These are phyloP conservation scores for Microplitis manilae DNA, from an alignment of 2,888 invertebrate species.

Conservation along the genomic window DNA sequence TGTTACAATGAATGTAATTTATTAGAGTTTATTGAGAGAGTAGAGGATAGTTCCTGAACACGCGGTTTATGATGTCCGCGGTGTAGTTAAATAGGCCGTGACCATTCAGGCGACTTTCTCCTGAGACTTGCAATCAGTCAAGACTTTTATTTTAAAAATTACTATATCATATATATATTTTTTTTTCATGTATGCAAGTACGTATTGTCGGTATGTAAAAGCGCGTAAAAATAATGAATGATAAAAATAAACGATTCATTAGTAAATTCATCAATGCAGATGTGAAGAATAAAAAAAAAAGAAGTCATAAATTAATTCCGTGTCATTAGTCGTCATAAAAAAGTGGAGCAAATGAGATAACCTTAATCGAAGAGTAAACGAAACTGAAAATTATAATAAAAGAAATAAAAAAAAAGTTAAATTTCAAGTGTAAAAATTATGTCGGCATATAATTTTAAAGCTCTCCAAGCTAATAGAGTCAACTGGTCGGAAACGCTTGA, in stretches of 20 bases:
- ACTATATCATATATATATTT: not conserved
- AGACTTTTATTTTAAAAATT: constrained; percentile 42
- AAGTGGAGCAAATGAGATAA: constrained; percentile 12
- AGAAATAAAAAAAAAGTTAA: not conserved
- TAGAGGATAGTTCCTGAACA: not conserved
- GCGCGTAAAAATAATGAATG: not conserved
- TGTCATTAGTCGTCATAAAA: not conserved
- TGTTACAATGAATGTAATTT: not conserved
- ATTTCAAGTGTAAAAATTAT: constrained; percentile 23
- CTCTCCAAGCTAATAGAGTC: constrained; percentile 45
- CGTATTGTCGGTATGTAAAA: too few species aligned
- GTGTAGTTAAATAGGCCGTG: constrained; percentile 63
- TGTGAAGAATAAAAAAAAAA: not conserved
- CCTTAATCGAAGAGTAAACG: constrained; percentile 9
- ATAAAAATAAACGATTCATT: not conserved
- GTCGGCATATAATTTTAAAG: constrained; percentile 23
- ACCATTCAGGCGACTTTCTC: constrained; percentile 66
- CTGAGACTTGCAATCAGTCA: constrained; percentile 52
- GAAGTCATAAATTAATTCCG: not conserved
- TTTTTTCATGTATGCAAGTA: not conserved
- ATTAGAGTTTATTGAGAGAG: not conserved
- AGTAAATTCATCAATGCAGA: too few species aligned
- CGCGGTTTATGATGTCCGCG: constrained; percentile 31
- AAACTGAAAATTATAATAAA: not conserved
- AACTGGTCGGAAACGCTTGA: constrained; percentile 51